These are phyloP conservation scores for Erpetoichthys calabaricus DNA, from an alignment of 2,797 vertebrate species.

Conservation along the genomic window DNA sequence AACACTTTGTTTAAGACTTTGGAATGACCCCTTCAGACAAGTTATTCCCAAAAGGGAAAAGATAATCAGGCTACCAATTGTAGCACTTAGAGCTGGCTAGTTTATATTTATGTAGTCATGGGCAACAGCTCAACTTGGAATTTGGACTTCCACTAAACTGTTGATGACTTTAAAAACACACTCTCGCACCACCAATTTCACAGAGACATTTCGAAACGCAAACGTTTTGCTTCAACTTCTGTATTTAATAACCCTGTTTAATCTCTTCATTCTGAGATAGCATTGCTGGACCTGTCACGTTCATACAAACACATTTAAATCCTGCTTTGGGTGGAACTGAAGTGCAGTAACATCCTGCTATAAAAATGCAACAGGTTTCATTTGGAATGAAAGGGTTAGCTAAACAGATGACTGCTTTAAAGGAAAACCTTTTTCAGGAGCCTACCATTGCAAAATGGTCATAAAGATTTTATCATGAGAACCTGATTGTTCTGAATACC, in stretches of 20 bases:
- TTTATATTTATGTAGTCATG: slow-evolving; percentile 53
- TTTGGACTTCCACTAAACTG: slow-evolving; percentile 25
- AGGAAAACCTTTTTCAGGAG: slow-evolving; percentile 15
- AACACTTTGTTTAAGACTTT: slow-evolving; percentile 4
- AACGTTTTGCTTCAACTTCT: slow-evolving; percentile 4
- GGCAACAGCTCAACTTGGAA: slow-evolving; percentile 33
- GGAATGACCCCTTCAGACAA: slow-evolving; percentile 34
- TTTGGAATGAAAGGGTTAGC: neutral
- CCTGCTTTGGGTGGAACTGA: slow-evolving; percentile 1
- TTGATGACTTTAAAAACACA: slow-evolving; percentile 23
- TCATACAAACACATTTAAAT: slow-evolving; percentile 4
- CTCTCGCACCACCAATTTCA: slow-evolving; percentile 14
- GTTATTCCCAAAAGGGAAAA: slow-evolving; percentile 27
- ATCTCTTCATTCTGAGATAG: neutral
- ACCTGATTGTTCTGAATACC: neutral
- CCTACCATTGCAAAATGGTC: slow-evolving; percentile 24
- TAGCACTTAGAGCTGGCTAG: slow-evolving; percentile 28
- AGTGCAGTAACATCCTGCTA: neutral
- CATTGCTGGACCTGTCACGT: slow-evolving; percentile 2
- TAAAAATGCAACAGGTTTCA: slow-evolving; percentile 1
- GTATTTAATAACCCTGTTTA: slow-evolving; percentile 7
- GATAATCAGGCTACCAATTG: slow-evolving; percentile 39
- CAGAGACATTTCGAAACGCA: slow-evolving; percentile 13
- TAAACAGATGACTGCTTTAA: neutral
- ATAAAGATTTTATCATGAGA: slow-evolving; percentile 14